Percentiles rank a stretch among this genome's conserved stretches.
Evolutionary conservation across 2,797 vertebrate genomes (phyloP).

Genomic region (Vireo griseus): DNA sequence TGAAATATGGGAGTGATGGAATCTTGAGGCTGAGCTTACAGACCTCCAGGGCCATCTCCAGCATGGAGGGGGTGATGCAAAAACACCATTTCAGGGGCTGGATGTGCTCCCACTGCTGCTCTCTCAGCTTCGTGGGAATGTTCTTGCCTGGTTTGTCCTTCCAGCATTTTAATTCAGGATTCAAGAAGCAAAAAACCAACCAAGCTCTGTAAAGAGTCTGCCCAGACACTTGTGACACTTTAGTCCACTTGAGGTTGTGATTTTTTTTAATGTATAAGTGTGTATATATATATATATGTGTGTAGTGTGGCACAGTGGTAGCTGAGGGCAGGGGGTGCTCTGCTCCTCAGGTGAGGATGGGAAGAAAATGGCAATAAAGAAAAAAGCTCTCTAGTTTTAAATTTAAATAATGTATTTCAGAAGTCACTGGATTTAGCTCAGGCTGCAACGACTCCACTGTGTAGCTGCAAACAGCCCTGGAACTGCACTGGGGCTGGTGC

Average conservation of each 20-base stretch:
- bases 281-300: background rate
- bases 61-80: accelerated
- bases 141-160: background rate
- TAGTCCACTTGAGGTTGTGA: background rate
- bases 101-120: background rate
- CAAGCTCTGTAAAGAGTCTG: background rate
- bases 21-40: background rate
- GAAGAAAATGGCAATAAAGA: background rate
- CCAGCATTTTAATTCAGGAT: background rate
- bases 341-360: background rate
- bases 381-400: background rate
- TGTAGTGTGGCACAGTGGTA: background rate
- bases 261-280: background rate
- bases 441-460: background rate
- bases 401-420: background rate
- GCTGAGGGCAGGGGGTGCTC: background rate
- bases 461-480: background rate
- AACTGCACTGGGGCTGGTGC: background rate
- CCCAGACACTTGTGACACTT: background rate
- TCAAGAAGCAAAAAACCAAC: background rate
- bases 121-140: background rate
- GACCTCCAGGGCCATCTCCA: background rate
- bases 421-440: slow-evolving; percentile 13
- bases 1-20: background rate
- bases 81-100: background rate